phyloP scores from a whole-genome alignment of 1,140 invertebrate species.

The Rhyacophila brunnea region DNA sequence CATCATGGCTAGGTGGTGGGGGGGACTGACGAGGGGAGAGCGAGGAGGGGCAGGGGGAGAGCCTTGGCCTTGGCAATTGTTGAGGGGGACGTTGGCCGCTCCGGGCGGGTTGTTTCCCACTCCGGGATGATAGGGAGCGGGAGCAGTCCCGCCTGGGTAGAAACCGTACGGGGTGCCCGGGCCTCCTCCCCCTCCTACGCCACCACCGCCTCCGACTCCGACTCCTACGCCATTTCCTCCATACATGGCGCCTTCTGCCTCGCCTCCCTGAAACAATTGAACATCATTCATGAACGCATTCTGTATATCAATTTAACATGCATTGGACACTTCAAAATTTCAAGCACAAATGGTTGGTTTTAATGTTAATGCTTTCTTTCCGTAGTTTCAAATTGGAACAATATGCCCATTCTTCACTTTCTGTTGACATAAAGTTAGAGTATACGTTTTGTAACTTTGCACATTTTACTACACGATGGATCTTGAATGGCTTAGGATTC shows the following conservation, averaged over 20 bases:
- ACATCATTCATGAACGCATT: no score
- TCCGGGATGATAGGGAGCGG: conserved; percentile 1
- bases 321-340: no score
- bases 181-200: conserved; percentile 48
- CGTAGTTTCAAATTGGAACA: no score
- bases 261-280: conserved; percentile 43
- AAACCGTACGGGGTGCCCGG: conserved; percentile 43
- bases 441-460: no score
- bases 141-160: conserved; percentile 6
- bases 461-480: no score
- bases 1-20: conserved; percentile 31
- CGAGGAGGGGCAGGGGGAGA: conserved; percentile 27
- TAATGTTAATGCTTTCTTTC: no score
- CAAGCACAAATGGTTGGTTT: no score
- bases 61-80: conserved; percentile 24
- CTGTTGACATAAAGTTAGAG: no score
- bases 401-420: no score
- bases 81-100: conserved; percentile 61
- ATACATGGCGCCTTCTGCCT: conserved; percentile 53
- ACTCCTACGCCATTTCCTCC: conserved; percentile 51
- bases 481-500: no score
- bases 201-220: conserved; percentile 44
- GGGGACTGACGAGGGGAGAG: conserved; percentile 29
- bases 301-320: no score
- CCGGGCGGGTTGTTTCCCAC: conserved; percentile 47